Evolutionary conservation across 2,113 vertebrate genomes (phyloP), one percentile per base, ranked within the genome.

Genomic region (Ahaetulla prasina): DNA sequence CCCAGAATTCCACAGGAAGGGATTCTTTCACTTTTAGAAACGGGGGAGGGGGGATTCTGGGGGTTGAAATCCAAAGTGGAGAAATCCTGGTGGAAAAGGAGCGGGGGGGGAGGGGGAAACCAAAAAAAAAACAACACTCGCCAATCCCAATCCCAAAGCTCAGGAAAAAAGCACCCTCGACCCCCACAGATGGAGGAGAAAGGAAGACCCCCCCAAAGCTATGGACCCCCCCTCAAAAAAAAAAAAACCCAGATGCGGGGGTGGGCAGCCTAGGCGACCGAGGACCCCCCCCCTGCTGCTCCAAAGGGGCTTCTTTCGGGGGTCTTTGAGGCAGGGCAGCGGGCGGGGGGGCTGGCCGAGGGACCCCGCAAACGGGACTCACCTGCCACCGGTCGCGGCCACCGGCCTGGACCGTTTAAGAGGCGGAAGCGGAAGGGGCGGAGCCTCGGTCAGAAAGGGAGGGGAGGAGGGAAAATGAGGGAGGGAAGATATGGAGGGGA

Each of bases 391-490:
- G 22, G 8, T 23, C 9, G 2, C 43, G 3, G 6, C 4, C 10
- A 6, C 20, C 9, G 11, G 20, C 12, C 22, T 8, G 27, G n/a
- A 3, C 60, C 2, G 30, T 35, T 2, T 1, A 16, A 9, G 49
- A 57, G 18, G 6, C 8, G 27, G 35, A 22, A 47, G 23, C 7
- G 3, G 49, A 57, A 43, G 10, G 5, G 86, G 18, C 7, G 35
- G 39, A 1, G 14, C 7, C 3, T 4, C 3, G 49, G 84, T 6
- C 0, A 3, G 2, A 55, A 47, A 49, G 53, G 39, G 39, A 2
- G 2, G 8, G 43, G 20, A 20, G n/a, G 4, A 20, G 3, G 11
- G 8, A 45, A 3, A 45, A 3, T 45, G 86, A 20, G 30, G 20
- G 55, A 57, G 55, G 7, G 23, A 57, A 23, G 3, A 8, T 27